phyloP scores from a whole-genome alignment of 2,888 invertebrate species.

The Phaonia tiefii region DNA sequence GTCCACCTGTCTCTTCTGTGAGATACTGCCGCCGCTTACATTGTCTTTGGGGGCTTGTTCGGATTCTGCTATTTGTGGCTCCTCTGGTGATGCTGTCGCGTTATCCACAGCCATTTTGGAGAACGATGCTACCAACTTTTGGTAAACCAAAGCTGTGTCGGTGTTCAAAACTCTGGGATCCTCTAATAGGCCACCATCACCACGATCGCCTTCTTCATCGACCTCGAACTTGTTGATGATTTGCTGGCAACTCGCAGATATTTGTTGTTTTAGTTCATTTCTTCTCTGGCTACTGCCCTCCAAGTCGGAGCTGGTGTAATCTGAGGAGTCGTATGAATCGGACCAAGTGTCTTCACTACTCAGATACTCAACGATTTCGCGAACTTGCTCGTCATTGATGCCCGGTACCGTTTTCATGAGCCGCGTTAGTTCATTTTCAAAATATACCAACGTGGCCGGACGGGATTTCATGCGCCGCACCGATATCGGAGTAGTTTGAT shows the following conservation, averaged over 20 bases:
- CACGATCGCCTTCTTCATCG: conserved; percentile 83
- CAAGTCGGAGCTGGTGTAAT: conserved; percentile 93
- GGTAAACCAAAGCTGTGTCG: conserved; percentile 93
- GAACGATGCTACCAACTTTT: conserved; percentile 91
- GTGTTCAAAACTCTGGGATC: conserved; percentile 82
- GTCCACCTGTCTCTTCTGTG: conserved; percentile 78
- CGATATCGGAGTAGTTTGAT: conserved; percentile 80
- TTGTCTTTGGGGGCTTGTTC: conserved; percentile 45
- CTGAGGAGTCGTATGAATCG: conserved; percentile 95
- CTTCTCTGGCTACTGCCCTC: conserved; percentile 84
- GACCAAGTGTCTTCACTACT: conserved; percentile 97
- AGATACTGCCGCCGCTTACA: conserved; percentile 74
- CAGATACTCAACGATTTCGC: conserved; percentile 94
- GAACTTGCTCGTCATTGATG: conserved; percentile 93
- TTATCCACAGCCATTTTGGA: conserved; percentile 86
- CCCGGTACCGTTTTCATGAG: conserved; percentile 97
- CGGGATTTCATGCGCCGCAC: conserved; percentile 83
- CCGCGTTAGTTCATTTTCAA: conserved; percentile 93
- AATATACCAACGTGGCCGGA: conserved; percentile 92
- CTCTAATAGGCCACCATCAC: conserved; percentile 82
- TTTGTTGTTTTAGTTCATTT: conserved; percentile 89
- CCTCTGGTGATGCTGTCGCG: conserved; percentile 70
- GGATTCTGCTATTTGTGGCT: conserved; percentile 72
- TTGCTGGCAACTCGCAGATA: conserved; percentile 93
- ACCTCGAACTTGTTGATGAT: conserved; percentile 92